These are phyloP conservation scores for Sebastes glaucus DNA, from an alignment of 2,797 vertebrate species.

Conservation along the genomic window DNA sequence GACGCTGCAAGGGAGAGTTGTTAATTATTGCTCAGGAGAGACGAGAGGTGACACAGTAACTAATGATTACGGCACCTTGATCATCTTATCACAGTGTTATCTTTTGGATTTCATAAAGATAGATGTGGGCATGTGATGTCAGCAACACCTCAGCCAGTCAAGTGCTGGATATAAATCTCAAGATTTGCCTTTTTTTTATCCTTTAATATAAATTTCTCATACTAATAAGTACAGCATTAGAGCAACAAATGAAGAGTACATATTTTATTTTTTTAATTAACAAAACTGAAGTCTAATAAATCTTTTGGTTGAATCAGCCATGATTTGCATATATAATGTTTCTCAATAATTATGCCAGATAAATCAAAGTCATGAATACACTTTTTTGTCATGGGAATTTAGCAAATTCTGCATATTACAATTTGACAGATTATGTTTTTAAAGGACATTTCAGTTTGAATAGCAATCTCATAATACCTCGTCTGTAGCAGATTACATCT, in stretches of 20 bases:
- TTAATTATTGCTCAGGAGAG: slow-evolving; percentile 64
- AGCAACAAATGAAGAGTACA: neutral
- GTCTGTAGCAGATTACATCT: neutral
- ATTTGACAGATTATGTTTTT: neutral
- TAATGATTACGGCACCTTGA: neutral
- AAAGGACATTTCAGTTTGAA: neutral
- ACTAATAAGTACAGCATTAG: neutral
- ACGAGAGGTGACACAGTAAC: slow-evolving; percentile 4
- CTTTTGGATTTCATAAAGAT: neutral
- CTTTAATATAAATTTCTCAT: neutral
- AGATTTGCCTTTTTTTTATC: neutral
- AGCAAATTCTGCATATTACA: neutral
- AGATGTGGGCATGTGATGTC: neutral
- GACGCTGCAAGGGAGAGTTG: neutral
- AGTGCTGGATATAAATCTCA: neutral
- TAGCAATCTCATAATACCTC: neutral
- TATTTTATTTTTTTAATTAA: neutral
- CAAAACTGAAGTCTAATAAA: neutral
- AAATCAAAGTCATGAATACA: neutral
- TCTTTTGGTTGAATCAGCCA: neutral
- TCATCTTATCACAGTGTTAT: neutral
- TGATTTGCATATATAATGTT: neutral
- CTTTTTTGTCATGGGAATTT: neutral
- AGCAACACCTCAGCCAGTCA: neutral
- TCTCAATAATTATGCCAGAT: neutral